Evolutionary conservation across 1,140 invertebrate genomes (phyloP), one percentile per base, ranked within the genome.

Genomic region (Drosophila arawakana): DNA sequence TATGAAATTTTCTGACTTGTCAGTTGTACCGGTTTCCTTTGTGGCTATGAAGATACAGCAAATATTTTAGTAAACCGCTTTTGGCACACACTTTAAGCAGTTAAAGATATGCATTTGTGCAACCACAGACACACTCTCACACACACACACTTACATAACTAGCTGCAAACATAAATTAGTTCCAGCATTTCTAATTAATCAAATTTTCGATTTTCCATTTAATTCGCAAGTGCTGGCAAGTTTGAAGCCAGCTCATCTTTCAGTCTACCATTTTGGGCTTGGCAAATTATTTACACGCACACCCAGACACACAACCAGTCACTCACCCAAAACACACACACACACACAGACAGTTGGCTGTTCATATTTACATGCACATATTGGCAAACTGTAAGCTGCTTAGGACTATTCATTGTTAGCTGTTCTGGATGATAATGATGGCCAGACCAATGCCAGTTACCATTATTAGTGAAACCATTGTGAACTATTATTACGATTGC

Each of bases 201-300:
- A 69, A 69, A 61, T 60, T 68, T 69, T 46, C 62, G 50, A 67
- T 59, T 67, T 73, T 73, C 54, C 70, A 67, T 73, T 73, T 44
- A 50, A 69, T 73, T 68, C 61, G 39, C 9, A 18, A 13, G 39
- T 47, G 11, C 21, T 13, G 30, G 5, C 13, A 50, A 41, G 5
- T 49, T 9, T 15, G 54, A 35, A 47, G 15, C 25, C 35, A 57
- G 43, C 54, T 63, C 50, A 41, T 54, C 58, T 61, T 54, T 52
- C 47, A 47, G 1, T 11, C 3, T 18, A 35, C 21, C 46, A 13
- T 39, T 21, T 21, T 35, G 30, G 9, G n/a, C 39, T 50, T n/a
- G 35, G 39, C 59, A 70, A 62, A 46, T 54, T 44, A 54, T 55
- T 54, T 54, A 7, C 13, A 34, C 39, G 54, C 37, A 44, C 46